Evolutionary conservation across 2,888 invertebrate genomes (phyloP), one percentile per base, ranked within the genome.

Genomic region (Euproctis similis): DNA sequence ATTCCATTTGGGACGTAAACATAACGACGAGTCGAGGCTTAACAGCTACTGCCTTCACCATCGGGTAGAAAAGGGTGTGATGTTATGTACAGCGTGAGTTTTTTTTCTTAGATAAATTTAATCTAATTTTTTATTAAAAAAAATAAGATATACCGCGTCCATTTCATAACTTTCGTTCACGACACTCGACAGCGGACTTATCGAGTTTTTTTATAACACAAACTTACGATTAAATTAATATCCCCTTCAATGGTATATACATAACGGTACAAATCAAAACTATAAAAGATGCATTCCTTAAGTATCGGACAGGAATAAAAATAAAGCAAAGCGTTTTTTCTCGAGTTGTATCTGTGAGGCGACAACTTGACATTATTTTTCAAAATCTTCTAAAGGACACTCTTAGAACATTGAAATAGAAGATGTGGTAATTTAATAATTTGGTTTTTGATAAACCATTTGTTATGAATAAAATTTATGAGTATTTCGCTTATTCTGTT

Each of bases 361-460:
- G 53, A 50, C 47, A 45, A 47, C 53, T 51, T 56, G 55, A 58
- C 65, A 67, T 67, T 63, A 59, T 57, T 62, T 59, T 61, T 55
- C 50, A 55, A 49, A 47, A 43, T 30, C 38, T 50, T 40, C 45
- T 44, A 46, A 46, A 30, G 39, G 24, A 34, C 13, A 6, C 30
- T n/a, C 36, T 26, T 24, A 36, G 30, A 45, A 16, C 20, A 8
- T 16, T 4, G 20, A 31, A 36, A 12, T 1, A 12, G 7, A 10
- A 27, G 34, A 46, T 24, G 30, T 9, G 49, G 36, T 30, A 46
- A 21, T 14, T 25, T 23, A 0, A 11, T 8, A 8, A n/a, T n/a
- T n/a, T n/a, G n/a, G n/a, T n/a, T n/a, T n/a, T n/a, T n/a, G n/a
- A n/a, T n/a, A n/a, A n/a, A n/a, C n/a, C n/a, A n/a, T n/a, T n/a